Evolutionary conservation across 2,113 vertebrate species (phyloP).

Genomic region (Caloenas nicobarica): DNA sequence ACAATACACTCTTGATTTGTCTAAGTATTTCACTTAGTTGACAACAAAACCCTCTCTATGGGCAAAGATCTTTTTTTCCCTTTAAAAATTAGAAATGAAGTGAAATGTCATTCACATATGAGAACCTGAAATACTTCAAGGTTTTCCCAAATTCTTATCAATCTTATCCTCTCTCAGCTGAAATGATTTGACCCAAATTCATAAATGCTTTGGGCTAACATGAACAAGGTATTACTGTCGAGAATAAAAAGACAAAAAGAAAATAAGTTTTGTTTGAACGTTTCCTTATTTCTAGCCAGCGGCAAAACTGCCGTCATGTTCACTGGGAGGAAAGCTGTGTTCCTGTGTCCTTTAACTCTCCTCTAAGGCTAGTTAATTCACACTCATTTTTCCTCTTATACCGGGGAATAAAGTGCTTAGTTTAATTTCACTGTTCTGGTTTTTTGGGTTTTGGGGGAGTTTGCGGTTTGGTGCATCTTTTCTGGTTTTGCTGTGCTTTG

Average conservation of each 20-base stretch:
- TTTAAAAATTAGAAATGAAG: background rate
- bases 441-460: background rate
- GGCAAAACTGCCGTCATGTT: background rate
- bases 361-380: background rate
- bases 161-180: background rate
- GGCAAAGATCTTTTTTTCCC: background rate
- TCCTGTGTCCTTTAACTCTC: background rate
- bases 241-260: background rate
- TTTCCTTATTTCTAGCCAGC: constrained; percentile 24
- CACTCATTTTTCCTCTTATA: background rate
- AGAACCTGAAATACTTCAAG: constrained; percentile 30
- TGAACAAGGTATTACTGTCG: constrained; percentile 8
- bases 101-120: constrained; percentile 12
- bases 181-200: constrained; percentile 35
- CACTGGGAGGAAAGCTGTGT: background rate
- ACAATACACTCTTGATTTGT: background rate
- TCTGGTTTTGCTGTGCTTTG: too few species aligned
- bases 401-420: background rate
- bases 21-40: background rate
- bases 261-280: constrained; percentile 19
- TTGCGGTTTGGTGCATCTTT: too few species aligned
- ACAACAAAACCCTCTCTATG: background rate
- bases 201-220: background rate
- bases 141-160: constrained; percentile 28
- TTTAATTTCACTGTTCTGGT: background rate